phyloP scores from a whole-genome alignment of 2,888 invertebrate genomes.

The Phyllotreta striolata region DNA sequence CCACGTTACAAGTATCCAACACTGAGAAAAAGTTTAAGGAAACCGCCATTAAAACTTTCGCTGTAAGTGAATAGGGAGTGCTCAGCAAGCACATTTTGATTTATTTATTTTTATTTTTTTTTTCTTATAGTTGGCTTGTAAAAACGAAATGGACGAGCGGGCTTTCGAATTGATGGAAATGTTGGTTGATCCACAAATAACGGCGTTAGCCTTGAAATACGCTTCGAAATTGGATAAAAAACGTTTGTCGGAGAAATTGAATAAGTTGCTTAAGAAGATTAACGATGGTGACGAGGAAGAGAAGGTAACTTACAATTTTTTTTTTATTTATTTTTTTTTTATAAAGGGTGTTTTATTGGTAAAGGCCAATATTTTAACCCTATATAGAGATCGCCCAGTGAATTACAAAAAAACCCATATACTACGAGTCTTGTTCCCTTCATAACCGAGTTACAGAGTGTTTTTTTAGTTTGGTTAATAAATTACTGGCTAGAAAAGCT shows the following conservation, averaged over 20 bases:
- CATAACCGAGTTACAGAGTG: too few relatives aligned
- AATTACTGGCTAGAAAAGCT: too few relatives aligned
- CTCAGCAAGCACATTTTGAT: slow-evolving; percentile 9
- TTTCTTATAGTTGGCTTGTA: slow-evolving; percentile 76
- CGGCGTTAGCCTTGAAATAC: slow-evolving; percentile 89
- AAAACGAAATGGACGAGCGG: slow-evolving; percentile 83
- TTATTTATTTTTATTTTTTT: too few relatives aligned
- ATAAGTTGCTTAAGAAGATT: slow-evolving; percentile 50
- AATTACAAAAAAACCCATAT: too few relatives aligned
- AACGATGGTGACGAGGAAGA: slow-evolving; percentile 43
- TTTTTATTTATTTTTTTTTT: too few relatives aligned
- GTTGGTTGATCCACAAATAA: slow-evolving; percentile 77
- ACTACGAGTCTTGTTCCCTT: too few relatives aligned
- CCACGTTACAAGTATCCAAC: slow-evolving; percentile 68
- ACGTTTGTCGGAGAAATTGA: slow-evolving; percentile 81
- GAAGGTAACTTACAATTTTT: slow-evolving; percentile 27
- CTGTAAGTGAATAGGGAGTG: slow-evolving; percentile 66
- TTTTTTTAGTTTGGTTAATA: too few relatives aligned
- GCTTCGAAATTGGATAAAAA: slow-evolving; percentile 79
- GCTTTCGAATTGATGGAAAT: slow-evolving; percentile 88
- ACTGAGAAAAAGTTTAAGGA: slow-evolving; percentile 76
- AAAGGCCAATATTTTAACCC: too few relatives aligned
- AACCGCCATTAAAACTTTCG: slow-evolving; percentile 88
- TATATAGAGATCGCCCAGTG: too few relatives aligned
- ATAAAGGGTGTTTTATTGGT: too few relatives aligned